phyloP scores from a whole-genome alignment of 2,888 invertebrate genomes.

The Drosophila atripex region DNA sequence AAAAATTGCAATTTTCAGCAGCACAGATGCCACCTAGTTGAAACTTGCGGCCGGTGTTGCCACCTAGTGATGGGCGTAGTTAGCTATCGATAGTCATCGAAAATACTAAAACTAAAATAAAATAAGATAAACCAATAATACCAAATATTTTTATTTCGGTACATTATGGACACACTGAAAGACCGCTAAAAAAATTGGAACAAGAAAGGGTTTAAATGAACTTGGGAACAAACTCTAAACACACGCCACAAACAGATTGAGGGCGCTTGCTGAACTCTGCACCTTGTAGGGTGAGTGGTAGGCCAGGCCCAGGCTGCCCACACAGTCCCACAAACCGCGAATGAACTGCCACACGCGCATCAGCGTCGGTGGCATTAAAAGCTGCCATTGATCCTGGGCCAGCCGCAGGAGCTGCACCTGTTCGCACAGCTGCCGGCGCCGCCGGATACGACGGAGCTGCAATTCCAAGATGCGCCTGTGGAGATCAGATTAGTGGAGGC shows the following conservation, averaged over 20 bases:
- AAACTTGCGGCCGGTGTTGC: background rate
- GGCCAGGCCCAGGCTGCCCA: background rate
- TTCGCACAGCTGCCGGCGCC: background rate
- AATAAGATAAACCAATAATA: background rate
- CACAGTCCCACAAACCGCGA: slow-evolving; percentile 9
- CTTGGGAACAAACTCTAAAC: background rate
- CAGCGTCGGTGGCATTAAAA: background rate
- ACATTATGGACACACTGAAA: background rate
- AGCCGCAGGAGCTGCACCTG: background rate
- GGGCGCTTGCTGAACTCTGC: background rate
- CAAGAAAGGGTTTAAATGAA: background rate
- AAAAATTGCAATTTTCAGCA: slow-evolving; percentile 41
- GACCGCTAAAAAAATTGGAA: background rate
- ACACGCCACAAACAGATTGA: background rate
- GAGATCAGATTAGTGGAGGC: background rate
- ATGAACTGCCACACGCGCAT: background rate
- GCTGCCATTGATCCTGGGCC: slow-evolving; percentile 3
- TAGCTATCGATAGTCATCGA: background rate
- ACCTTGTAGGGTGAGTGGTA: background rate
- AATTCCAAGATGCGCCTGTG: slow-evolving; percentile 6
- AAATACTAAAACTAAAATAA: background rate
- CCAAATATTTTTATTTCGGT: background rate
- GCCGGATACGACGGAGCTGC: slow-evolving; percentile 7
- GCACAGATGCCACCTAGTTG: slow-evolving; percentile 1
- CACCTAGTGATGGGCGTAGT: background rate